phyloP scores from a whole-genome alignment of 2,888 invertebrate species.

The Eilema depressum region DNA sequence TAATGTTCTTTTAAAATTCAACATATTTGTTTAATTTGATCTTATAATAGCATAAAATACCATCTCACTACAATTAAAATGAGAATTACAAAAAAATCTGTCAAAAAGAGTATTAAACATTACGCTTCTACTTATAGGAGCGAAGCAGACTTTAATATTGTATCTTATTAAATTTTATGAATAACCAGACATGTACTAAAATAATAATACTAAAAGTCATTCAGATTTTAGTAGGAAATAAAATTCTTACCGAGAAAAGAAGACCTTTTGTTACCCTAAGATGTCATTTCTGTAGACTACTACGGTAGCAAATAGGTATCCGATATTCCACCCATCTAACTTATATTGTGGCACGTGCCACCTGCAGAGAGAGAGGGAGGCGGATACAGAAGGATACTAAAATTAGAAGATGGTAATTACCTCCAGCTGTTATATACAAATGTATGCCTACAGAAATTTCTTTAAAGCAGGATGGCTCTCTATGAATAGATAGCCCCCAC shows the following conservation, averaged over 20 bases:
- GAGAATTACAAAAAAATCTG: not conserved
- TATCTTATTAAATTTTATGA: not conserved
- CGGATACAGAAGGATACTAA: not conserved
- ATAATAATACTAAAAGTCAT: conserved; percentile 4
- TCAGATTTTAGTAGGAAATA: not conserved
- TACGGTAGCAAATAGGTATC: not conserved
- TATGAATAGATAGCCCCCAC: not conserved
- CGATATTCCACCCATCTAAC: not conserved
- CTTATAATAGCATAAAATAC: not conserved
- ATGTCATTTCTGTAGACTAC: not conserved
- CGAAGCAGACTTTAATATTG: not conserved
- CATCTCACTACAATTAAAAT: not conserved
- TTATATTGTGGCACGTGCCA: not conserved
- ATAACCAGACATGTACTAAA: not conserved
- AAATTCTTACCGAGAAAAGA: not conserved
- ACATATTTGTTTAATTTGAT: too few species aligned
- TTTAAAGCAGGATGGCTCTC: not conserved
- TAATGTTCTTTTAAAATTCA: too few species aligned
- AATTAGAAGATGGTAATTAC: not conserved
- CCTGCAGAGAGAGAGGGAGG: not conserved
- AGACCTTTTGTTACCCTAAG: not conserved
- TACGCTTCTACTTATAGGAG: not conserved
- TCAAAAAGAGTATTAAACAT: not conserved
- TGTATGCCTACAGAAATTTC: not conserved
- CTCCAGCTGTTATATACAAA: not conserved